A percentile compares a stretch with the other conserved stretches of the same genome.
Evolutionary conservation across 1,140 invertebrate species (phyloP).

Genomic region (Drosophila navojoa): DNA sequence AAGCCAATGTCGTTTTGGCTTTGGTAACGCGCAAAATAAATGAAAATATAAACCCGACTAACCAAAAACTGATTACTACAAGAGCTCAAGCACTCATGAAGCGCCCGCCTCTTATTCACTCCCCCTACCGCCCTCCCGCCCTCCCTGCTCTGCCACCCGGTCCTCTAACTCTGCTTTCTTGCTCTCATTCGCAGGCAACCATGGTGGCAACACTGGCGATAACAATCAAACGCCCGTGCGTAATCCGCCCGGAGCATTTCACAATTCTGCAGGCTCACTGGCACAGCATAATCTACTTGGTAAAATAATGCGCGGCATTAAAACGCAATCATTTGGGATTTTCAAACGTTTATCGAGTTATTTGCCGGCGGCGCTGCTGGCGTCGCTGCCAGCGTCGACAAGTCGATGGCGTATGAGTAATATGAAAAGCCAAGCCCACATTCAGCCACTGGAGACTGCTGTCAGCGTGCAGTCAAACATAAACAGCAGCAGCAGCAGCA

Average conservation of each 20-base stretch:
- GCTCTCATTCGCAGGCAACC: constrained; percentile 61
- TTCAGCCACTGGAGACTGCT: constrained; percentile 62
- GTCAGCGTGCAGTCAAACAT: constrained; percentile 51
- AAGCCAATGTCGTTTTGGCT: constrained; percentile 49
- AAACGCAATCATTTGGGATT: constrained; percentile 84
- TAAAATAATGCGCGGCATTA: constrained; percentile 83
- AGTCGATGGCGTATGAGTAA: constrained; percentile 76
- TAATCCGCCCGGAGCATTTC: constrained; percentile 84
- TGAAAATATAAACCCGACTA: constrained; percentile 79
- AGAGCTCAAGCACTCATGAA: constrained; percentile 19
- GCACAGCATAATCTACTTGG: constrained; percentile 83
- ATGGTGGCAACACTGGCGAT: constrained; percentile 77
- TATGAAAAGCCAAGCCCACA: constrained; percentile 58
- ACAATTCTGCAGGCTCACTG: constrained; percentile 83
- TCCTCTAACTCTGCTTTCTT: background rate
- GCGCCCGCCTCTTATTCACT: too few relatives aligned
- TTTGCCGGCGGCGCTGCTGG: constrained; percentile 54
- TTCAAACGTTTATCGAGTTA: constrained; percentile 83
- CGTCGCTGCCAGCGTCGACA: constrained; percentile 37
- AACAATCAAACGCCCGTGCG: constrained; percentile 83
- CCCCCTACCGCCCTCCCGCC: background rate
- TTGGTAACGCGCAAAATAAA: constrained; percentile 69
- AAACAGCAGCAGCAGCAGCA: constrained; percentile 16
- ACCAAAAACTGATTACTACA: constrained; percentile 78
- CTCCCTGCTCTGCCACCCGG: too few relatives aligned